A percentile compares a stretch with the other conserved stretches of the same genome.
phyloP scores from a whole-genome alignment of 2,797 vertebrate genomes.

The Etheostoma nigrum region DNA sequence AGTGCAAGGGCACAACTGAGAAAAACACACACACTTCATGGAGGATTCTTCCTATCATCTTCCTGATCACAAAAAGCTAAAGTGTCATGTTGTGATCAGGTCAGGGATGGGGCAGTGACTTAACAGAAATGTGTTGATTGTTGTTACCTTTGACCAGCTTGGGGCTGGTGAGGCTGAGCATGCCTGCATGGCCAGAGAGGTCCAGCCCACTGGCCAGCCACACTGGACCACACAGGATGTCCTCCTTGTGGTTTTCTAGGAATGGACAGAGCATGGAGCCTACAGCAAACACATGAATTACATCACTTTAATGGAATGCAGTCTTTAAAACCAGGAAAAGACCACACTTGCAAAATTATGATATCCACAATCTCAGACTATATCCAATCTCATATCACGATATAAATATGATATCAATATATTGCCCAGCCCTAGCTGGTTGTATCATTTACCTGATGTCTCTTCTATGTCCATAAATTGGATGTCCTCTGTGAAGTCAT shows the following conservation, averaged over 20 bases:
- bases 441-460: slow-evolving; percentile 84
- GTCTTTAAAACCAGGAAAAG: no score
- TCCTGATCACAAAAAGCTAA: background rate
- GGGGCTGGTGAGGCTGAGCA: slow-evolving; percentile 97
- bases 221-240: slow-evolving; percentile 97
- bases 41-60: background rate
- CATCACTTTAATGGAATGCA: no score
- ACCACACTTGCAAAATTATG: no score
- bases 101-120: background rate
- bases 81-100: background rate
- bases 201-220: slow-evolving; percentile 98
- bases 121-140: background rate
- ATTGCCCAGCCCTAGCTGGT: no score
- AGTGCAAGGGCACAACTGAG: background rate
- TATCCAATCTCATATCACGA: no score
- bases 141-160: slow-evolving; percentile 97
- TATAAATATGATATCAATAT: no score
- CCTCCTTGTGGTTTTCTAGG: slow-evolving; percentile 98
- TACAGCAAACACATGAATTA: slow-evolving; percentile 60
- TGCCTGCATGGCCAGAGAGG: slow-evolving; percentile 97
- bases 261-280: slow-evolving; percentile 95
- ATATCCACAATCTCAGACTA: no score
- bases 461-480: slow-evolving; percentile 99
- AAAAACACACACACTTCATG: background rate
- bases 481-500: slow-evolving; percentile 94